phyloP scores from a whole-genome alignment of 2,888 invertebrate genomes.

The Chalcosyrphus nemorum region DNA sequence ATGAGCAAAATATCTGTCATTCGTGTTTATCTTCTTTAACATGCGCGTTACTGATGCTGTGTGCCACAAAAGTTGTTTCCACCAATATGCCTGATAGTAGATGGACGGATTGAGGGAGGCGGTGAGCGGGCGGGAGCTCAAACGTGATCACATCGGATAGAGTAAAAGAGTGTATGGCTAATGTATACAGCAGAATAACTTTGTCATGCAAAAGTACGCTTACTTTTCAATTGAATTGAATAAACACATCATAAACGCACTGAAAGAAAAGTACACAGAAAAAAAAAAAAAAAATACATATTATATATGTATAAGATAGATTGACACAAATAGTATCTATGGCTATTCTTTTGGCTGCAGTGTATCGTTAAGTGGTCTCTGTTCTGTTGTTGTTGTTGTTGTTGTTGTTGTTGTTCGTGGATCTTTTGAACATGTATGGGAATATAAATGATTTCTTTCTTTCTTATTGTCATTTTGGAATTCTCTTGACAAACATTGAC shows the following conservation, averaged over 20 bases:
- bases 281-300: background rate
- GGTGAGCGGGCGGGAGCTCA: no score
- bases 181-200: conserved; percentile 19
- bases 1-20: conserved; percentile 23
- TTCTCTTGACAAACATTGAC: no score
- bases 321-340: conserved; percentile 35
- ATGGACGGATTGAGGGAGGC: background rate
- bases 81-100: conserved; percentile 5
- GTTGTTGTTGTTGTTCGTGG: background rate
- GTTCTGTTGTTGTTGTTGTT: background rate
- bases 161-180: background rate
- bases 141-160: background rate
- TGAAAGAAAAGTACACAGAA: background rate
- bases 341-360: conserved; percentile 2
- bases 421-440: background rate
- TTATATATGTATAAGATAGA: conserved; percentile 25
- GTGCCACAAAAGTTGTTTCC: conserved; percentile 13
- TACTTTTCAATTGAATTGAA: conserved; percentile 60
- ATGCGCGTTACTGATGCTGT: conserved; percentile 34
- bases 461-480: no score
- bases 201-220: conserved; percentile 48
- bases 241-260: conserved; percentile 49
- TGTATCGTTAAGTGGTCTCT: conserved; percentile 22
- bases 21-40: conserved; percentile 43
- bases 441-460: no score